Conservation (phyloP, 2,113 vertebrate species). For the Pungitius pungitius region DNA sequence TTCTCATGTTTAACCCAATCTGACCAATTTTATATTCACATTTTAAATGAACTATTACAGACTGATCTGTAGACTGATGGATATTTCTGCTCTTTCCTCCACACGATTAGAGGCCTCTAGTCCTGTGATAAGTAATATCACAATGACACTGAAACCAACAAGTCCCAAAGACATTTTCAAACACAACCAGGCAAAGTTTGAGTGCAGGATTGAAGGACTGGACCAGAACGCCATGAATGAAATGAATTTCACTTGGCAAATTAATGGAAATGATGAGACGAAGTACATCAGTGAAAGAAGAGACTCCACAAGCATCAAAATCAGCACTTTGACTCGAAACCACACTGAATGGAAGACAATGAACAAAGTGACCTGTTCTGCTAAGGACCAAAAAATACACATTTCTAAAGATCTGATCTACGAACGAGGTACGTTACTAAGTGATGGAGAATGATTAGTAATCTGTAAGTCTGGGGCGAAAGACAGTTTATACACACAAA, state of each 20-base stretch:
- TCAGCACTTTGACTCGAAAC: background rate
- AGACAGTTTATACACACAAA: background rate
- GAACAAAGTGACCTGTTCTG: constrained; percentile 33
- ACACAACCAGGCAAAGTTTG: constrained; percentile 7
- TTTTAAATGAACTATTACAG: too few relatives aligned
- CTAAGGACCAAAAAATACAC: background rate
- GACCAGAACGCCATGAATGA: accelerated
- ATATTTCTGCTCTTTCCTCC: too few relatives aligned
- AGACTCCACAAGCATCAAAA: background rate
- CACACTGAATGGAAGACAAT: accelerated
- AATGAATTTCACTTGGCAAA: constrained; percentile 19
- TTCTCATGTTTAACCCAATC: too few relatives aligned
- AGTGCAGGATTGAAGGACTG: constrained; percentile 21
- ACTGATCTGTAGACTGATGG: too few relatives aligned
- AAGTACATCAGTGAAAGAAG: accelerated
- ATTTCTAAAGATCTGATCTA: background rate
- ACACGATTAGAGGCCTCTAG: background rate
- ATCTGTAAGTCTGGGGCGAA: background rate
- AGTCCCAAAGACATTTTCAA: constrained; percentile 1
- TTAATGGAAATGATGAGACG: too few relatives aligned
- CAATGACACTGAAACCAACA: constrained; percentile 3
- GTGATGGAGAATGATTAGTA: background rate
- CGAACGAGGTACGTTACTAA: constrained; percentile 25
- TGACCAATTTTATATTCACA: too few relatives aligned
- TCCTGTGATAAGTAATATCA: background rate